A percentile compares a stretch with the other conserved stretches of the same genome.
Evolutionary conservation across 2,888 invertebrate genomes (phyloP).

Genomic region (Tetragonula carbonaria): DNA sequence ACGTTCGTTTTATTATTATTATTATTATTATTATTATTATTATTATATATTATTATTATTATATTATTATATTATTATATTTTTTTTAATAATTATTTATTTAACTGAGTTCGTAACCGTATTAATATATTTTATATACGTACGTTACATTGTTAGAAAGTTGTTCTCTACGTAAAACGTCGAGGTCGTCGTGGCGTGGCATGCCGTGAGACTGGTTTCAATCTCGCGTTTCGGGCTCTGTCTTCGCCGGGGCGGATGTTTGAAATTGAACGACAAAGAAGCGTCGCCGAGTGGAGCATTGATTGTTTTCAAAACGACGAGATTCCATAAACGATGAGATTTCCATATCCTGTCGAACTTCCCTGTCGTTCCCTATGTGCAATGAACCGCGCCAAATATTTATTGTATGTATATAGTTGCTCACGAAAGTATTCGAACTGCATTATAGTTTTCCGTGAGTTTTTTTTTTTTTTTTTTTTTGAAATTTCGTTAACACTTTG

Average conservation of each 20-base stretch:
- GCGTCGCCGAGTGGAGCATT: not conserved
- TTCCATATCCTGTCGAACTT: not conserved
- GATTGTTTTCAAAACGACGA: not conserved
- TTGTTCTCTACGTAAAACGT: constrained; percentile 24
- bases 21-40: constrained; percentile 25
- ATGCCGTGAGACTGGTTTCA: constrained; percentile 37
- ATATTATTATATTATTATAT: constrained; percentile 12
- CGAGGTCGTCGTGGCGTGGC: constrained; percentile 31
- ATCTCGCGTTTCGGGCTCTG: constrained; percentile 24
- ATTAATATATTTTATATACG: constrained; percentile 54
- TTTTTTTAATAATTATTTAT: constrained; percentile 54
- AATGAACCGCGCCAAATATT: not conserved
- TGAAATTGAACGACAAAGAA: constrained; percentile 1
- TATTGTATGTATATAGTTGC: not conserved
- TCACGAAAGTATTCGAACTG: no score
- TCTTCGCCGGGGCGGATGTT: not conserved
- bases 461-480: no score
- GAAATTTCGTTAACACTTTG: no score
- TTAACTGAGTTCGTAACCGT: constrained; percentile 52
- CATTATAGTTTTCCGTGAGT: no score
- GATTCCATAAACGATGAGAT: not conserved
- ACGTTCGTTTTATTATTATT: constrained; percentile 47
- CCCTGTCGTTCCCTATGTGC: constrained; percentile 2
- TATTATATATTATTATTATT: constrained; percentile 13
- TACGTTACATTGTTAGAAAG: constrained; percentile 40